Evolutionary conservation across 2,797 vertebrate species (phyloP).

Genomic region (Glossophaga mutica): DNA sequence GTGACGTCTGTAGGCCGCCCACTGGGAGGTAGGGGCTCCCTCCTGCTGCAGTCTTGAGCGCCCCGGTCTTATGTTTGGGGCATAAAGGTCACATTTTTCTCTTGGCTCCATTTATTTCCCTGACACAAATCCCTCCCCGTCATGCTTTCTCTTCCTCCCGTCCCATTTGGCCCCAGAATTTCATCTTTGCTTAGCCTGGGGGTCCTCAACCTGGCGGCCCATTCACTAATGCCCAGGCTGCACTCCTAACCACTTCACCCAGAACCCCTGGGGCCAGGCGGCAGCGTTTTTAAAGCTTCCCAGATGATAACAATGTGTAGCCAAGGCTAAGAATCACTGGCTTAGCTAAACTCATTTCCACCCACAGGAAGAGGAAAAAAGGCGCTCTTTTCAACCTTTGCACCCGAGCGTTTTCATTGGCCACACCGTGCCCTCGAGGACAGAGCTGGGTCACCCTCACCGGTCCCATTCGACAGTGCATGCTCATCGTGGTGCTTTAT

Average conservation of each 20-base stretch:
- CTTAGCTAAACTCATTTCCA: background rate
- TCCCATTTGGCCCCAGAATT: background rate
- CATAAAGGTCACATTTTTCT: background rate
- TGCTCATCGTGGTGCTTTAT: background rate
- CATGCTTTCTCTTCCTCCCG: background rate
- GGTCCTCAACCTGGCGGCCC: background rate
- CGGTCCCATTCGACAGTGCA: background rate
- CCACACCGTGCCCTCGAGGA: background rate
- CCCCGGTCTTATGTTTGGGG: background rate
- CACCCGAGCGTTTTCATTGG: background rate
- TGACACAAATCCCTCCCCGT: background rate
- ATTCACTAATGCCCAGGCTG: background rate
- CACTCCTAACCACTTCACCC: background rate
- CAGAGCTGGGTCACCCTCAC: background rate
- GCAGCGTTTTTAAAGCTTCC: background rate
- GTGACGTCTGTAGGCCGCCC: background rate
- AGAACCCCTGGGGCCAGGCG: background rate
- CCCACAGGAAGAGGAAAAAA: background rate
- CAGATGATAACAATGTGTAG: background rate
- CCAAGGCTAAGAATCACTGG: background rate
- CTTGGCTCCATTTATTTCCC: background rate
- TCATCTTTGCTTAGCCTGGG: background rate
- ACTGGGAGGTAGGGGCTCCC: background rate
- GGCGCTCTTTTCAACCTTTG: background rate
- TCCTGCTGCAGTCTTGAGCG: background rate